Evolutionary conservation across 2,888 invertebrate species (phyloP).

Genomic region (Cephus spinipes): DNA sequence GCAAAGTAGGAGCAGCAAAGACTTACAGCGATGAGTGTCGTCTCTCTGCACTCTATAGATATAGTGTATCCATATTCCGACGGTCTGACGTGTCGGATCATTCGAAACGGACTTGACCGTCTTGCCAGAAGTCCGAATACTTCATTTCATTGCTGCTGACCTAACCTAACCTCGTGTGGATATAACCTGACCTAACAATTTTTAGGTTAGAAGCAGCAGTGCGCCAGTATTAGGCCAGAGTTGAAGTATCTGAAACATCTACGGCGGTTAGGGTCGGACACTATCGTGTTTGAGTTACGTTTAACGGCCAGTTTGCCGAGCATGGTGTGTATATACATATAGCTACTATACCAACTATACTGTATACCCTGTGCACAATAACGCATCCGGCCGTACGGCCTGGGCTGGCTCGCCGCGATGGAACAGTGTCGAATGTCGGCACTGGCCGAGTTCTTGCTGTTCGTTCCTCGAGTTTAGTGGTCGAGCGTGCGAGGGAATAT

Average conservation of each 20-base stretch:
- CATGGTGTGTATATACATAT: not conserved
- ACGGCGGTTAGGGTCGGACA: not conserved
- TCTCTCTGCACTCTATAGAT: not conserved
- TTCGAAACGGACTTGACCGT: not conserved
- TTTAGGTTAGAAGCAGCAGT: not conserved
- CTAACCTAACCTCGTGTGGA: not conserved
- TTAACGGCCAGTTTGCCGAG: not conserved
- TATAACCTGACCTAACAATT: not conserved
- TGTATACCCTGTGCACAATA: not conserved
- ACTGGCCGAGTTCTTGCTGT: slow-evolving; percentile 8
- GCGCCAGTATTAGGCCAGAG: not conserved
- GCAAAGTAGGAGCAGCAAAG: no score
- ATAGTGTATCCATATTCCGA: not conserved
- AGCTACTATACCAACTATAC: not conserved
- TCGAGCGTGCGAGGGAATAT: slow-evolving; percentile 7
- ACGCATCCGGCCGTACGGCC: not conserved
- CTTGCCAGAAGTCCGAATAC: not conserved
- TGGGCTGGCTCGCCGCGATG: not conserved
- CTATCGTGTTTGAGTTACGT: not conserved
- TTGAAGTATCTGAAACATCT: not conserved
- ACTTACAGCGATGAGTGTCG: not conserved
- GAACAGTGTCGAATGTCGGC: slow-evolving; percentile 38
- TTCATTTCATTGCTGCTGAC: not conserved
- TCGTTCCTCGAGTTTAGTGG: slow-evolving; percentile 51
- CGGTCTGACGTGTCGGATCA: not conserved